Conservation (phyloP, 2,113 vertebrate species). For the Esox niger region DNA sequence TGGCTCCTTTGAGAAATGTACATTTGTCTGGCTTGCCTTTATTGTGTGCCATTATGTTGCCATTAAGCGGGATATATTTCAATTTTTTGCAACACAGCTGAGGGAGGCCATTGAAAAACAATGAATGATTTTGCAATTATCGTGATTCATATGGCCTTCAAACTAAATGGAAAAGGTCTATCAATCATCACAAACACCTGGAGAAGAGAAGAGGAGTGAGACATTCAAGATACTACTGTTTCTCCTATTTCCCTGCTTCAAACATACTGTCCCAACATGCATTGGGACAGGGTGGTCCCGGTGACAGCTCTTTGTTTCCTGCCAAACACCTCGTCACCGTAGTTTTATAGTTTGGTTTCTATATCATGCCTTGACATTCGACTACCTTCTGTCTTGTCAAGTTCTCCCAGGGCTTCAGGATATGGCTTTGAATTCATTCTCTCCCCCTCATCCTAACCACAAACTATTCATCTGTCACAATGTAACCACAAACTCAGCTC, state of each 20-base stretch:
- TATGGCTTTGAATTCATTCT: conserved; percentile 15
- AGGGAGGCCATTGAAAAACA: not conserved
- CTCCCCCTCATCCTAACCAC: conserved; percentile 5
- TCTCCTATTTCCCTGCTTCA: conserved; percentile 49
- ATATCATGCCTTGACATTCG: conserved; percentile 27
- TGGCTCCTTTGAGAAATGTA: not conserved
- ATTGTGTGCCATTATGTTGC: not conserved
- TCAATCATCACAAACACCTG: conserved; percentile 58
- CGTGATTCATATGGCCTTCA: not conserved
- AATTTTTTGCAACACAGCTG: not conserved
- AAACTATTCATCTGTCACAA: not conserved
- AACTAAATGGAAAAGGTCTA: conserved; percentile 38
- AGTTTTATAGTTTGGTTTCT: conserved; percentile 36
- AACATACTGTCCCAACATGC: conserved; percentile 39
- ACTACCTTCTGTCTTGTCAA: conserved; percentile 20
- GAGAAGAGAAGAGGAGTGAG: conserved; percentile 20
- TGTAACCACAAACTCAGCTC: conserved; percentile 4
- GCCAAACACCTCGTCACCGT: conserved; percentile 27
- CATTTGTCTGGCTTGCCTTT: not conserved
- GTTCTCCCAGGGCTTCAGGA: not conserved
- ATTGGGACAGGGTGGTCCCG: conserved; percentile 49
- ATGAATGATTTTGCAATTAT: not conserved
- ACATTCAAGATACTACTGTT: conserved; percentile 47
- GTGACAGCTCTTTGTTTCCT: conserved; percentile 39
- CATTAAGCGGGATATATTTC: not conserved